Base-by-base conservation (phyloP, 2,888 invertebrate species). In the Dolomedes plantarius region DNA sequence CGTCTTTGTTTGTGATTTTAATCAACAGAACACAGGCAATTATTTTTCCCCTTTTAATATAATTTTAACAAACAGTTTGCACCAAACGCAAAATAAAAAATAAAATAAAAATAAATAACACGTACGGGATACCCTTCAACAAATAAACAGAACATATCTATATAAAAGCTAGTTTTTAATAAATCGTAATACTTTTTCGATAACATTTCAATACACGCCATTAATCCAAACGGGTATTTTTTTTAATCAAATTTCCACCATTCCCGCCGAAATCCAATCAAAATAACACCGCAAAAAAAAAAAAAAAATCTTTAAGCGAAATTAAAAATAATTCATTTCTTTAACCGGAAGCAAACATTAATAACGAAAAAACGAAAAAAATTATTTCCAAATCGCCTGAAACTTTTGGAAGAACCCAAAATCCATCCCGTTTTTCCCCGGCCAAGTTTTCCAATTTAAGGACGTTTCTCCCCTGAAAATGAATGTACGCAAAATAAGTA, bases 381-480 rank as follows among this genome's bases (percentile, higher is more conserved):
- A 56, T 46, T 7, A 7, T 7, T 36, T 16, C 46, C 13, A 2
- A 56, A 76, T 67, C 65, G 27, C 31, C 36, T 23, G 6, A 29
- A 50, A 46, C 67, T 11, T 62, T 28, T 27, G 5, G 41, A n/a
- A 27, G 16, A 68, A n/a, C 23, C 39, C 11, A 36, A 77, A 78
- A 78, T 36, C 56, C 36, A 71, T 81, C 56, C 23, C 19, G 23
- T 56, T 56, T 56, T n/a, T 13, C 46, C n/a, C n/a, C n/a, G 11
- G 19, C 19, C 28, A 69, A 75, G 64, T 82, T 75, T 74, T 68
- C 71, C 74, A 75, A 75, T 75, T 82, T 69, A 75, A 82, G 46
- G 39, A 67, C 39, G 41, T 50, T 69, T 74, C 68, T 56, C 23
- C 56, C 31, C 41, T 65, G 56, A 56, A 77, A 83, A 77, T 77